Evolutionary conservation across 2,797 vertebrate genomes (phyloP), one percentile per base, ranked within the genome.

Genomic region (Lutjanus argentimaculatus): DNA sequence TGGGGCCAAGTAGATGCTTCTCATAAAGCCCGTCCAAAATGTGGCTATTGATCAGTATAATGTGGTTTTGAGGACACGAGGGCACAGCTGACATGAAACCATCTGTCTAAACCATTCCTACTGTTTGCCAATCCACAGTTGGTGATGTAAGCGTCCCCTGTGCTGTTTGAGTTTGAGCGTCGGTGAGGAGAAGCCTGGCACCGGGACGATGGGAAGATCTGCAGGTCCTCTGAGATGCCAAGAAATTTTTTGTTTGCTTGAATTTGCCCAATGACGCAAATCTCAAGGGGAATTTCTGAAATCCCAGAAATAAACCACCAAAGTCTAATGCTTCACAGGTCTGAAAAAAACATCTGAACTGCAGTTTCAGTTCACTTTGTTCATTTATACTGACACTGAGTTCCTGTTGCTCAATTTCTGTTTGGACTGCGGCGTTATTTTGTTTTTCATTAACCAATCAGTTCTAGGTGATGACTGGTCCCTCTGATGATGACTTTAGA

Each of bases 81-180:
- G 67, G 43, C 22, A n/a, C 30, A 22, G 43, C 64, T 9, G 61
- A 67, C 46, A 48, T 21, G 2, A 80, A 72, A 68, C 53, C 74
- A 81, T 86, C 77, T 83, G 80, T 73, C 10, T 1, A 65, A 88
- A 75, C 7, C 43, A 79, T 80, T 73, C 67, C 14, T 49, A 3
- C 53, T 7, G 19, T 30, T 30, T 30, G 25, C 25, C 25, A 30
- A 30, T 42, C 61, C 70, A n/a, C 72, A 62, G 58, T 0, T 0
- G 43, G 43, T 67, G 77, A 80, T 42, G 59, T 78, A 4, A 85
- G 46, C 2, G 40, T 73, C 75, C 72, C 45, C 59, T 22, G 67
- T 17, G 70, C 56, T 12, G 49, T 40, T 58, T 67, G 1, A 30
- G 25, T 22, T 1, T 6, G 40, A 53, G 71, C 7, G 51, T 36